Conservation (phyloP, 2,797 vertebrate genomes). For the Smutsia temminckii region DNA sequence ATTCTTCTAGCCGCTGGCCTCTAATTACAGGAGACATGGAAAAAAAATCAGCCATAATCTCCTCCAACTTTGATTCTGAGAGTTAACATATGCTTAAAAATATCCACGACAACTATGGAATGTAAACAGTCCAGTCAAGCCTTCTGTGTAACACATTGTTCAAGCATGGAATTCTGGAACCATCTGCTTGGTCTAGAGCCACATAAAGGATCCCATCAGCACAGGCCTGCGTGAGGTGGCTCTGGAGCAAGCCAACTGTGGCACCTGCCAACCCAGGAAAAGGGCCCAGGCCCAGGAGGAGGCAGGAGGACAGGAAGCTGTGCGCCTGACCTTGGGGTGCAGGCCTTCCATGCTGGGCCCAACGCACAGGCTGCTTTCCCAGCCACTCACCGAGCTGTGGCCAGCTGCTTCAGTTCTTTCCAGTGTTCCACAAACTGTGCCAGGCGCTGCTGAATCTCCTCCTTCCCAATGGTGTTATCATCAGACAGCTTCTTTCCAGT, state of each 20-base stretch:
- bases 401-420: conserved; percentile 96
- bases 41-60: neutral
- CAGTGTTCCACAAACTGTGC: conserved; percentile 98
- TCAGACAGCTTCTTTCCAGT: conserved; percentile 97
- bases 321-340: neutral
- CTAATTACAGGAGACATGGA: conserved; percentile 76
- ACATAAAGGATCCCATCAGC: accelerated
- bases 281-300: neutral
- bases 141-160: neutral
- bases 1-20: conserved; percentile 97
- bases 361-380: accelerated
- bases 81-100: neutral
- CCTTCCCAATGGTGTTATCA: conserved; percentile 98
- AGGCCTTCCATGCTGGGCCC: too few relatives aligned
- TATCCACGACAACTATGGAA: neutral
- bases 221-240: accelerated
- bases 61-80: too few relatives aligned
- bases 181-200: accelerated
- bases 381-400: conserved; percentile 90
- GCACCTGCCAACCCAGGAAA: accelerated
- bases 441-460: conserved; percentile 98
- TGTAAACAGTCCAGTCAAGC: neutral
- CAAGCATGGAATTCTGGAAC: neutral
- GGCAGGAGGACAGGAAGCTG: neutral
- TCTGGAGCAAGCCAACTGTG: neutral